Conservation (phyloP, 2,113 vertebrate genomes). For the Bubo blakistoni region DNA sequence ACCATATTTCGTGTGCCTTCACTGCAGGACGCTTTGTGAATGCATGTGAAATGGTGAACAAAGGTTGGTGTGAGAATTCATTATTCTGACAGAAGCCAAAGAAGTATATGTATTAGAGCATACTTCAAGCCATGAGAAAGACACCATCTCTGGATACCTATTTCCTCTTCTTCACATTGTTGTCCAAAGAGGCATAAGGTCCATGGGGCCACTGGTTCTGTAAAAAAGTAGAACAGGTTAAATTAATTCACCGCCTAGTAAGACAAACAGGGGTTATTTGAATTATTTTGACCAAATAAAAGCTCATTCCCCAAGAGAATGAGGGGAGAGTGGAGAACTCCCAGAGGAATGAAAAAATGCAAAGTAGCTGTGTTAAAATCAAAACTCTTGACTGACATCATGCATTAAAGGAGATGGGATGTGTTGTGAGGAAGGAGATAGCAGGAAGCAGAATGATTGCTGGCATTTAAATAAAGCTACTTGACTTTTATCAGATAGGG, state of each 20-base stretch:
- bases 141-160: not conserved
- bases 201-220: not conserved
- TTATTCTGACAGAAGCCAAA: not conserved
- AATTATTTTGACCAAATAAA: not conserved
- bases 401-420: not conserved
- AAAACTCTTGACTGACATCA: not conserved
- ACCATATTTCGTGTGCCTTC: not conserved
- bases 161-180: not conserved
- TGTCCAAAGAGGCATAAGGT: not conserved
- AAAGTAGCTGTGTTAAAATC: not conserved
- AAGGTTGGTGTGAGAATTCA: not conserved
- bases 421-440: not conserved
- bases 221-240: not conserved
- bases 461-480: conserved; percentile 49
- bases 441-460: conserved; percentile 43
- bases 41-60: not conserved
- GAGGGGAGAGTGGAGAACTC: not conserved
- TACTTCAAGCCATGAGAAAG: not conserved
- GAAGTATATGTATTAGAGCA: not conserved
- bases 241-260: not conserved
- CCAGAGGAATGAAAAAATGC: not conserved
- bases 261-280: not conserved
- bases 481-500: conserved; percentile 49
- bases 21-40: not conserved
- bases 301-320: not conserved